Conservation (phyloP, 2,113 vertebrate species). For the Anas platyrhynchos region DNA sequence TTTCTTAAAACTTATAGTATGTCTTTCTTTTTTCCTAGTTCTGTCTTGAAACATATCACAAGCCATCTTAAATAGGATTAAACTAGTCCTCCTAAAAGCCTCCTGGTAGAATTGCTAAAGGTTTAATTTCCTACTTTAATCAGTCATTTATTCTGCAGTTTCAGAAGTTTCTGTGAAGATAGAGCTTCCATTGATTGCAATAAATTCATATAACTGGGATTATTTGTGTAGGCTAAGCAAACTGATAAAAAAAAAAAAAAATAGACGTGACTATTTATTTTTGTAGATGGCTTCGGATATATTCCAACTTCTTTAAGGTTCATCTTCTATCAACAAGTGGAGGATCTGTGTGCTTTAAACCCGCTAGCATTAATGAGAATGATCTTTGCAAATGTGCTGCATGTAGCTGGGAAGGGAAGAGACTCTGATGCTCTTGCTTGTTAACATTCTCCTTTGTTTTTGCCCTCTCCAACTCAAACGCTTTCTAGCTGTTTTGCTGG, state of each 20-base stretch:
- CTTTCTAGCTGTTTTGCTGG: constrained; percentile 59
- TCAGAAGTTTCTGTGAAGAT: not conserved
- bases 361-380: not conserved
- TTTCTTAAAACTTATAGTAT: not conserved
- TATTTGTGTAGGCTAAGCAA: constrained; percentile 4
- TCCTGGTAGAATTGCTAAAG: not conserved
- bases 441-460: constrained; percentile 47
- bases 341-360: not conserved
- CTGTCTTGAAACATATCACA: not conserved
- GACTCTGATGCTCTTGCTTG: not conserved
- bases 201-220: not conserved
- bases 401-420: not conserved
- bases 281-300: not conserved
- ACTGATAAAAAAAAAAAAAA: constrained; percentile 21
- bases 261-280: not conserved
- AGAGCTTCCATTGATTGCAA: constrained; percentile 10
- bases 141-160: constrained; percentile 1
- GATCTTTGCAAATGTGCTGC: not conserved
- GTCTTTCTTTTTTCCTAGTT: not conserved
- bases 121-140: constrained; percentile 19
- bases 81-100: not conserved
- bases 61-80: not conserved
- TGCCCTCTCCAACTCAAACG: constrained; percentile 11
- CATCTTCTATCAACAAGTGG: not conserved
- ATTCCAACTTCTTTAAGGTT: not conserved